phyloP scores from a whole-genome alignment of 2,888 invertebrate species.

The Ochropleura leucogaster region DNA sequence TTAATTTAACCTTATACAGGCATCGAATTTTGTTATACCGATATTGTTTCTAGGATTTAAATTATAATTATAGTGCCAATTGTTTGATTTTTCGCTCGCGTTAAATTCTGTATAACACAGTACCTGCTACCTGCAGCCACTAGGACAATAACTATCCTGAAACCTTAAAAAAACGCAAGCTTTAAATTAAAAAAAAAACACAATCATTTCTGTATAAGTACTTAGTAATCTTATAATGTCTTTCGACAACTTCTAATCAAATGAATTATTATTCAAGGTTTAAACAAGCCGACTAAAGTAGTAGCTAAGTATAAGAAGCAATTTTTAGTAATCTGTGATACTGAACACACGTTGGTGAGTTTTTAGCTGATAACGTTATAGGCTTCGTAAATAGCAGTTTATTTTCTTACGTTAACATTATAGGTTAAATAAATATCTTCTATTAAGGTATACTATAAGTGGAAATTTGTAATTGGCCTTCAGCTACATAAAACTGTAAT shows the following conservation, averaged over 20 bases:
- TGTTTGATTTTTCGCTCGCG: too few relatives aligned
- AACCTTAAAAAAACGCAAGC: neutral
- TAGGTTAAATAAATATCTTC: too few relatives aligned
- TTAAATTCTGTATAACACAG: too few relatives aligned
- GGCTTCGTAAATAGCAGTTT: neutral
- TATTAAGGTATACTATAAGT: too few relatives aligned
- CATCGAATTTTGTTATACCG: too few relatives aligned
- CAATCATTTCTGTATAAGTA: conserved; percentile 7
- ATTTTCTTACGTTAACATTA: neutral
- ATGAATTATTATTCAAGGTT: conserved; percentile 22
- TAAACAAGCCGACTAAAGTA: neutral
- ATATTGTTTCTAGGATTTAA: too few relatives aligned
- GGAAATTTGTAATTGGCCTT: too few relatives aligned
- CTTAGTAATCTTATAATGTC: neutral
- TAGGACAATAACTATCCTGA: neutral
- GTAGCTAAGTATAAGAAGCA: neutral
- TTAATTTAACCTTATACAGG: too few relatives aligned
- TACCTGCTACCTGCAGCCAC: too few relatives aligned
- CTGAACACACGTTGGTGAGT: conserved; percentile 1
- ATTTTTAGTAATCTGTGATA: conserved; percentile 8
- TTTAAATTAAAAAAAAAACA: conserved; percentile 7
- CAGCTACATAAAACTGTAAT: too few relatives aligned
- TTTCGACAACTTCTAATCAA: conserved; percentile 10
- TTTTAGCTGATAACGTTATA: neutral
- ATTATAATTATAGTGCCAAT: too few relatives aligned